A percentile compares a stretch with the other conserved stretches of the same genome.
phyloP scores from a whole-genome alignment of 2,888 invertebrate species.

The Agrotis exclamationis region DNA sequence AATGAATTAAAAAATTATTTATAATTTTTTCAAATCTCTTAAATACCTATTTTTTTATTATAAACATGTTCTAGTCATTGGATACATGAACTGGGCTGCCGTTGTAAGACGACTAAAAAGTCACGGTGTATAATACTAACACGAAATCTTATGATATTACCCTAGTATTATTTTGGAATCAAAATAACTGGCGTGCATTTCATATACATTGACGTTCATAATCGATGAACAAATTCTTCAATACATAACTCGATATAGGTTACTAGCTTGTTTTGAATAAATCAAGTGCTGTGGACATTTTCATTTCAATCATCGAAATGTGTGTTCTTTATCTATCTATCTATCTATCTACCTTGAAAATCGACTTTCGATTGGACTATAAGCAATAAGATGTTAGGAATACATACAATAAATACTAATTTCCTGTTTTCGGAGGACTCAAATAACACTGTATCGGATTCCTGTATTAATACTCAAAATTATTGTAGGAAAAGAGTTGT shows the following conservation, averaged over 20 bases:
- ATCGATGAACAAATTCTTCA: neutral
- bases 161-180: no score
- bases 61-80: no score
- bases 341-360: neutral
- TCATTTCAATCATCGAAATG: neutral
- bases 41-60: no score
- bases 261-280: conserved; percentile 2
- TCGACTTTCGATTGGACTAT: neutral
- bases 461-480: conserved; percentile 21
- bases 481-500: conserved; percentile 8
- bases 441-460: conserved; percentile 20
- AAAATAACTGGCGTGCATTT: neutral
- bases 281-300: conserved; percentile 4
- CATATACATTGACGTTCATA: neutral
- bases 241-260: neutral
- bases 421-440: conserved; percentile 30
- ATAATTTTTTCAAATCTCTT: no score
- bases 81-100: no score
- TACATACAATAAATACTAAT: conserved; percentile 41
- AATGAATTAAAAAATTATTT: no score
- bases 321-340: neutral
- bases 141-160: no score
- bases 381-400: conserved; percentile 7
- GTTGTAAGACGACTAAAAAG: no score
- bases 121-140: no score